A percentile compares a stretch with the other conserved stretches of the same genome.
phyloP scores from a whole-genome alignment of 2,797 vertebrate species.

The Platalea minor region DNA sequence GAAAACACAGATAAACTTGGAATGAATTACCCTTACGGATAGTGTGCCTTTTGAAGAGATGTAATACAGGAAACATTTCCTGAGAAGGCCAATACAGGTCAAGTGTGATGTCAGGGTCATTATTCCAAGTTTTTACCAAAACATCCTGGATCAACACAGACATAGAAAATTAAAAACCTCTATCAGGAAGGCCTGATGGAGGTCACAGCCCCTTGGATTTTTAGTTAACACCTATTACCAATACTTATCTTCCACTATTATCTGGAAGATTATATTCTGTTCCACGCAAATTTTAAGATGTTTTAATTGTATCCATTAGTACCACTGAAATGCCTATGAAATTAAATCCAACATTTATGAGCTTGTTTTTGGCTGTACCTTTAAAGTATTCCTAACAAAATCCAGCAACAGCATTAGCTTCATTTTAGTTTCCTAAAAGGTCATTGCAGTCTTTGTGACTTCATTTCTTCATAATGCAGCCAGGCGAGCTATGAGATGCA shows the following conservation, averaged over 20 bases:
- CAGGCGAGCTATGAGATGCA: neutral
- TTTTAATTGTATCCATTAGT: neutral
- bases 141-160: slow-evolving; percentile 39
- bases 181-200: neutral
- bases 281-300: neutral
- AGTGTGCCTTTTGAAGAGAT: neutral
- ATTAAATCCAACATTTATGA: neutral
- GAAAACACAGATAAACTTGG: neutral
- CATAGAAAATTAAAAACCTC: neutral
- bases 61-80: slow-evolving; percentile 29
- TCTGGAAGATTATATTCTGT: neutral
- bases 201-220: neutral
- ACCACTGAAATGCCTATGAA: neutral
- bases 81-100: neutral
- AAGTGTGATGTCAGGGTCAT: slow-evolving; percentile 6
- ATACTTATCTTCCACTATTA: neutral
- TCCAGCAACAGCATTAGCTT: neutral
- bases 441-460: neutral
- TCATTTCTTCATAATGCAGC: neutral
- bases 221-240: neutral
- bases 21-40: neutral
- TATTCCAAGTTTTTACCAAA: slow-evolving; percentile 31
- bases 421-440: neutral
- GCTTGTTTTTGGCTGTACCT: neutral
- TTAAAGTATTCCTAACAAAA: neutral